phyloP scores from a whole-genome alignment of 2,113 vertebrate species.

The Porphyrio hochstetteri region DNA sequence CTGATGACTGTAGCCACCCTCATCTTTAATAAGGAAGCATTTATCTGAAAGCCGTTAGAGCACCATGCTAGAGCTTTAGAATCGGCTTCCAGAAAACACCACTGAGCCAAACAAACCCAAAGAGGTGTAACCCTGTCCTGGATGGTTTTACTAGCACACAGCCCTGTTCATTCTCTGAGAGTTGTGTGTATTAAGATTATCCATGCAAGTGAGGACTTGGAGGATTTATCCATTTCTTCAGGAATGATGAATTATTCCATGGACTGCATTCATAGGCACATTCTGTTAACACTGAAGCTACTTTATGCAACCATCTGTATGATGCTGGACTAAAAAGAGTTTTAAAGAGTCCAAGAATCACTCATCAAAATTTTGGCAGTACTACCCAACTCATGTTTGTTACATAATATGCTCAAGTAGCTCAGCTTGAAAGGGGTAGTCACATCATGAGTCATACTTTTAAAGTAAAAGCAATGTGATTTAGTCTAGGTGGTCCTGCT shows the following conservation, averaged over 20 bases:
- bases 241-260: not conserved
- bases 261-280: not conserved
- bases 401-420: not conserved
- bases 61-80: not conserved
- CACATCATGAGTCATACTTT: not conserved
- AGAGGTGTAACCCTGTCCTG: not conserved
- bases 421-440: not conserved
- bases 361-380: not conserved
- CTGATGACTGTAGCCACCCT: constrained; percentile 17
- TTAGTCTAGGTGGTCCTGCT: too few species aligned
- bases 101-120: not conserved
- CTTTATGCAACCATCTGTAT: not conserved
- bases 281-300: not conserved
- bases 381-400: not conserved
- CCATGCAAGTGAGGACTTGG: not conserved
- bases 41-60: constrained; percentile 14
- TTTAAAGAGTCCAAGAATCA: not conserved
- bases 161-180: not conserved
- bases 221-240: not conserved
- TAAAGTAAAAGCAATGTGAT: not conserved
- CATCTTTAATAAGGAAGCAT: constrained; percentile 16
- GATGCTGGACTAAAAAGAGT: not conserved
- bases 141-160: not conserved
- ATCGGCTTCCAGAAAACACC: not conserved
- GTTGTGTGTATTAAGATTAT: not conserved